Evolutionary conservation across 2,797 vertebrate species (phyloP), one percentile per base, ranked within the genome.

Genomic region (Gymnodraco acuticeps): DNA sequence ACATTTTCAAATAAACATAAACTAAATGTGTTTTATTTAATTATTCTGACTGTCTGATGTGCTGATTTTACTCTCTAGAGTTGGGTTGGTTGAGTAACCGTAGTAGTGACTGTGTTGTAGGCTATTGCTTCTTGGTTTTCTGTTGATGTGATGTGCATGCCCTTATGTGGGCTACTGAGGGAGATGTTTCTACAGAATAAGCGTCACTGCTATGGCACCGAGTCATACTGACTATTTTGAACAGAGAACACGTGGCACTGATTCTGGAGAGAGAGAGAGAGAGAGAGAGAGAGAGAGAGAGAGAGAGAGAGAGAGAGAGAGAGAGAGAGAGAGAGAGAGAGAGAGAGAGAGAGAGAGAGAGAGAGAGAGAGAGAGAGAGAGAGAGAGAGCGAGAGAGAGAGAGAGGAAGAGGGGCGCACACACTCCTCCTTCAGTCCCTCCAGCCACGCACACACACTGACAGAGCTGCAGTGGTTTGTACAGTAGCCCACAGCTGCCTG

Each of bases 191-290:
- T 38, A n/a, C 68, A 41, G 62, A 61, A 31, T 4, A 15, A 27
- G 72, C 56, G 56, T 52, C 69, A 78, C 16, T 75, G 69, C 69
- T 65, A 78, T n/a, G 77, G 69, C 69, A 60, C 58, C 53, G 58
- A 62, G 33, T 60, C 73, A 77, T 43, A 23, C 56, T n/a, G 78
- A 81, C 84, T 86, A 78, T 82, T 87, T 83, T 82, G 82, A 82
- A 86, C 81, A 43, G 61, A n/a, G 75, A 93, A 92, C 91, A 93
- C 92, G 92, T 93, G 92, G 92, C 92, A 93, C 66, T 80, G 85
- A 56, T 75, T 75, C 56, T 64, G 51, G 52, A 27, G 64, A 46
- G 70, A 19, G 33, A 41, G 58, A 45, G 58, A 61, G 58, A 45
- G n/a, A n/a, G n/a, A n/a, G n/a, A n/a, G n/a, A n/a, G n/a, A n/a